These are phyloP conservation scores for Apolygus lucorum DNA, from an alignment of 1,140 invertebrate genomes.

Conservation along the genomic window DNA sequence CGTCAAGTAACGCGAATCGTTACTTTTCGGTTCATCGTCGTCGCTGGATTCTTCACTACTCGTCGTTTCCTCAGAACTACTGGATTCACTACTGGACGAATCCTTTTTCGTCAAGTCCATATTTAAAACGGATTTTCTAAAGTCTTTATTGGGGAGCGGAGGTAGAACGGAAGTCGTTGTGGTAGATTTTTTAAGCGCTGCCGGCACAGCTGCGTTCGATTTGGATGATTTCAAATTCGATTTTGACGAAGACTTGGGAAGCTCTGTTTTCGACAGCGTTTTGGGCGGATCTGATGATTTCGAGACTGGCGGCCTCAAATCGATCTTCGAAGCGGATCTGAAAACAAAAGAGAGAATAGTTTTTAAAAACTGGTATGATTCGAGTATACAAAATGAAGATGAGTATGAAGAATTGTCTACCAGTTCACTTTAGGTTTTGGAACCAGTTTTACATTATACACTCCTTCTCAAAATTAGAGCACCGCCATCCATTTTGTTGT, in stretches of 20 bases:
- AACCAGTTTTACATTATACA: too few relatives aligned
- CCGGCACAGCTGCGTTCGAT: too few relatives aligned
- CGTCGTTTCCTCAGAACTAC: slow-evolving; percentile 38
- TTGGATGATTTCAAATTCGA: too few relatives aligned
- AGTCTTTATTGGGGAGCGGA: slow-evolving; percentile 61
- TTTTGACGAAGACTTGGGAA: too few relatives aligned
- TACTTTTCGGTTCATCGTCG: slow-evolving; percentile 31
- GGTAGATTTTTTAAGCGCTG: slow-evolving; percentile 4
- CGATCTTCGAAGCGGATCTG: not conserved
- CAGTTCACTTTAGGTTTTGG: too few relatives aligned
- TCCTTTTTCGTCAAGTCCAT: slow-evolving; percentile 43
- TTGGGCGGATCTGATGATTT: not conserved
- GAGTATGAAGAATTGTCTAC: too few relatives aligned
- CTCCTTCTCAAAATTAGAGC: too few relatives aligned
- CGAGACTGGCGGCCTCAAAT: not conserved
- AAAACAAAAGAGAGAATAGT: too few relatives aligned
- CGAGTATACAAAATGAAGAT: too few relatives aligned
- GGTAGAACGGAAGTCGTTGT: slow-evolving; percentile 38
- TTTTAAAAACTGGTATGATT: too few relatives aligned
- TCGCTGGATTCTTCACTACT: slow-evolving; percentile 26
- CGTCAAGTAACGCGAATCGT: slow-evolving; percentile 36
- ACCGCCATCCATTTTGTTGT: too few relatives aligned
- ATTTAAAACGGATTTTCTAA: slow-evolving; percentile 63
- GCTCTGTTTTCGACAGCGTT: not conserved
- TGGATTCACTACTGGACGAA: slow-evolving; percentile 3